Evolutionary conservation across 2,888 invertebrate genomes (phyloP).

Genomic region (Ptychoptera contaminata): DNA sequence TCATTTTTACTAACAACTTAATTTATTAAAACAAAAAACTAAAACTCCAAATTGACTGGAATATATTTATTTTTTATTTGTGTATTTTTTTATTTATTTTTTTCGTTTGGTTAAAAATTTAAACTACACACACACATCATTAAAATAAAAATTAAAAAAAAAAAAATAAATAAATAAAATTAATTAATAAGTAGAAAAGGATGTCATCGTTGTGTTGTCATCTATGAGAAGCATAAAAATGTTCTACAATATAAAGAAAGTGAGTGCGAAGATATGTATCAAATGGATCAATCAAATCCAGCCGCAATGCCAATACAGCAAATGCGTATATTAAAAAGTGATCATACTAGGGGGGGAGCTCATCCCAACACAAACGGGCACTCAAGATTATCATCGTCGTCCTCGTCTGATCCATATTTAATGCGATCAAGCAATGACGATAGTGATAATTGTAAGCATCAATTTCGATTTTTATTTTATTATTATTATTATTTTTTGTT

Average conservation of each 20-base stretch:
- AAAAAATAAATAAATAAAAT: constrained; percentile 7
- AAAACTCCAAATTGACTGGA: background rate
- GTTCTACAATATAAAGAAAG: constrained; percentile 95
- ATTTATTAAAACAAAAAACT: constrained; percentile 1
- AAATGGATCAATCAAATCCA: constrained; percentile 33
- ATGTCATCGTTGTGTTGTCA: constrained; percentile 88
- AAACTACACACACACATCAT: background rate
- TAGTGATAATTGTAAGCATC: constrained; percentile 35
- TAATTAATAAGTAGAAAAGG: constrained; percentile 48
- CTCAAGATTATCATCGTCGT: constrained; percentile 35
- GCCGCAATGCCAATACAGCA: constrained; percentile 29
- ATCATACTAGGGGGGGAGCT: constrained; percentile 33
- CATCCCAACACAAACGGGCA: constrained; percentile 35
- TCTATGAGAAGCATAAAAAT: constrained; percentile 88
- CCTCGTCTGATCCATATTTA: constrained; percentile 35
- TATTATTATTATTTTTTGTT: constrained; percentile 3
- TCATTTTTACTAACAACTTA: constrained; percentile 3
- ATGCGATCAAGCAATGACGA: constrained; percentile 33
- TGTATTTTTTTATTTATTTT: background rate
- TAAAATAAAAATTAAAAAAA: too few species aligned
- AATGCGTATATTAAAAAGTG: constrained; percentile 33
- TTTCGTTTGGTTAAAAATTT: background rate
- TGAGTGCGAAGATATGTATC: constrained; percentile 50
- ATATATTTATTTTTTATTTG: background rate
- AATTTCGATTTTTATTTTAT: constrained; percentile 11